Evolutionary conservation across 2,113 vertebrate genomes (phyloP), one percentile per base, ranked within the genome.

Genomic region (Corvus moneduloides): DNA sequence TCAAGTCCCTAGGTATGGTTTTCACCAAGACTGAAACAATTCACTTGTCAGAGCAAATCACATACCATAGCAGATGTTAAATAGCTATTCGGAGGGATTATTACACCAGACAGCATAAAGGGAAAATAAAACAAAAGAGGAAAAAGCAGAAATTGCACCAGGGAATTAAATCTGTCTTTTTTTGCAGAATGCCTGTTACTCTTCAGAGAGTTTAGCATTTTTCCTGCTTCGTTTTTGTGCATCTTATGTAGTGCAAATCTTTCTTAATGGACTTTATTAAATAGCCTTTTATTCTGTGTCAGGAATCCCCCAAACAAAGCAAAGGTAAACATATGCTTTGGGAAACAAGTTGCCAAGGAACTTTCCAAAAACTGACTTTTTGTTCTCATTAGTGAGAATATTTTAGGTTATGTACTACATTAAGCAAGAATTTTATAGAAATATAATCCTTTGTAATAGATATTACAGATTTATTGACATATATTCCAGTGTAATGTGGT

Each of bases 381-480:
- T 9, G 9, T 77, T 93, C 39, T 78, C 4, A 39, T 59, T 46
- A 30, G 6, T 68, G 24, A 61, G 13, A 61, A 13, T 46, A 41
- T 41, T 82, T 68, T 28, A 41, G 20, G 6, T 35, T 46, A 32
- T 41, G 5, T 32, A 8, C 4, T 54, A 75, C 7, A 54, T 48
- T 54, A 75, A n/a, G 13, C 16, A 95, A 87, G 9, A 67, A 76
- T 94, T 96, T 84, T 95, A 55, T 71, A 68, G 11, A 51, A 69
- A 74, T 15, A 86, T 5, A 69, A 51, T 62, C 2, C 11, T 89
- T 96, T 72, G 79, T 61, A 95, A 91, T 80, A 90, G 75, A 73
- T 33, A 48, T 84, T 91, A 85, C 90, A 62, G 18, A 39, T 95
- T 95, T 95, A 79, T 66, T 96, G 71, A 84, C 43, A 91, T 37